Evolutionary conservation across 2,888 invertebrate genomes (phyloP), one percentile per base, ranked within the genome.

Genomic region (Cybosia mesomella): DNA sequence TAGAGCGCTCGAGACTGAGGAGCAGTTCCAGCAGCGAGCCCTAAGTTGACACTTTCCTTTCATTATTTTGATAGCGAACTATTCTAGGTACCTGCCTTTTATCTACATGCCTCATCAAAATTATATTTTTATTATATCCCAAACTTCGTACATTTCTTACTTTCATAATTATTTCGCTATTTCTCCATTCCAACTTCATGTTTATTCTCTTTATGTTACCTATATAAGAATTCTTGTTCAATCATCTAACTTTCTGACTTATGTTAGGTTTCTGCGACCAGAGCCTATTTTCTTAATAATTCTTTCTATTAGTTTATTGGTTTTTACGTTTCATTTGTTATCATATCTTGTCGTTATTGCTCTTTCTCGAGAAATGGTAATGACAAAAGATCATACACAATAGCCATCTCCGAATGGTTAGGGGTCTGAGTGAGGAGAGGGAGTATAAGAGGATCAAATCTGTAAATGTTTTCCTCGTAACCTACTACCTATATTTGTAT

Each of bases 231-330:
- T 74, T 69, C 59, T 53, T 49, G 34, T 57, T 65, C 67, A 67
- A 66, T 67, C 75, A 70, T 71, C 64, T 54, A 68, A 79, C 71
- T 74, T 75, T 69, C 54, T 60, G 54, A 64, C 66, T 74, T 71
- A 60, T 67, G 54, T 74, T 70, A 61, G 60, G 66, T 71, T 36
- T 28, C 18, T 62, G 58, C 55, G 18, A 18, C 55, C 62, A 21
- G 61, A 66, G 64, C 58, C 65, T 39, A 64, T 76, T 68, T 76
- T 70, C 63, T 28, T 72, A 60, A 75, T 80, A 78, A 68, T 74
- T 74, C 54, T 68, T 64, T 65, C 32, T 64, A 71, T 81, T 73
- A 69, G 36, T 69, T 68, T 28, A 8, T 72, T n/a, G 60, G 28
- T 59, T 75, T 66, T 67, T 64, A 58, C 36, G 65, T 68, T 73